Percentiles rank a stretch among this genome's conserved stretches.
These are phyloP conservation scores for Sebastes matsubarae DNA, from an alignment of 2,797 vertebrate species.

Conservation along the genomic window DNA sequence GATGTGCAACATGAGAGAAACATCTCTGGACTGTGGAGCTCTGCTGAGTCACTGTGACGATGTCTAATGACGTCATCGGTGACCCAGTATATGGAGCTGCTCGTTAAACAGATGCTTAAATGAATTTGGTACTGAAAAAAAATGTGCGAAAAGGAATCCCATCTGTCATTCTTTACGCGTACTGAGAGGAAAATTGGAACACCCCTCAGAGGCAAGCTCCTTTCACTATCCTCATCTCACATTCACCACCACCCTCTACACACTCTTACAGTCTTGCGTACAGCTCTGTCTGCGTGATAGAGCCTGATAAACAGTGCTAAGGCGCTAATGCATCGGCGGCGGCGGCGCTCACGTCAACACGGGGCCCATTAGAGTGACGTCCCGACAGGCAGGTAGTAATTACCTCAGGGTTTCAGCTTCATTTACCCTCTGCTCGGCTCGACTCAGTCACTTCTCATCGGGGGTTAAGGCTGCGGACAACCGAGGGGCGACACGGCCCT, in stretches of 20 bases:
- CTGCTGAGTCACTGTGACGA: constrained; percentile 57
- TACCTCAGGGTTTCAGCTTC: constrained; percentile 72
- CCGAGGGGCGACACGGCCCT: not conserved
- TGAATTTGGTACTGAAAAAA: constrained; percentile 5
- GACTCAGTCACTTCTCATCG: constrained; percentile 29
- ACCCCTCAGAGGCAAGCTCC: constrained; percentile 31
- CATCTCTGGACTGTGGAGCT: constrained; percentile 31
- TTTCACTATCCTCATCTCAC: not conserved
- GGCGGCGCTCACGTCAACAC: constrained; percentile 47
- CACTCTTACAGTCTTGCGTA: not conserved
- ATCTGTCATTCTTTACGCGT: constrained; percentile 31
- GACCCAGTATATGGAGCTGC: not conserved
- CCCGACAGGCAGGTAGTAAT: constrained; percentile 76
- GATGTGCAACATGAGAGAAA: constrained; percentile 26
- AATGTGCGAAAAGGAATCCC: constrained; percentile 28
- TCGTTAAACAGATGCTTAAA: constrained; percentile 17
- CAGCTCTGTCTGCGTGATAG: constrained; percentile 4
- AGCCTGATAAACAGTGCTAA: constrained; percentile 28
- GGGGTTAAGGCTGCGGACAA: constrained; percentile 46
- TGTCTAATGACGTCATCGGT: constrained; percentile 17
- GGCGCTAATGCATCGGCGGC: constrained; percentile 43
- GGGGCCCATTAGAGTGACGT: constrained; percentile 63
- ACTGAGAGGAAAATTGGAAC: constrained; percentile 44
- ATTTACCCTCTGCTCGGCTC: constrained; percentile 50
- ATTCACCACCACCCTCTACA: not conserved